Conservation (phyloP, 2,113 vertebrate genomes). For the Callospermophilus lateralis region DNA sequence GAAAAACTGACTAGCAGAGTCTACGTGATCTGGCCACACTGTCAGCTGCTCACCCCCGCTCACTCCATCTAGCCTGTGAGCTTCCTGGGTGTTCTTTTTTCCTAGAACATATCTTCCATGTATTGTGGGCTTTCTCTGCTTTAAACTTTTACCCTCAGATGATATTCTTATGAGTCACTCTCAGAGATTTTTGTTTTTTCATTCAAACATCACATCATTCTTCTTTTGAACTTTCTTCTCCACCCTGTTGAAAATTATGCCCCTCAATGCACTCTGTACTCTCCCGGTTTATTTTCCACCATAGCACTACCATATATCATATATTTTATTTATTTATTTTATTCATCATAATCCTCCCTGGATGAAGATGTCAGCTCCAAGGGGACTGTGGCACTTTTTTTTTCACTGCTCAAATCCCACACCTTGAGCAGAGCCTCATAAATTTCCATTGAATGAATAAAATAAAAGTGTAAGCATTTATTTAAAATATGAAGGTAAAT, state of each 20-base stretch:
- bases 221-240: neutral
- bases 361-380: neutral
- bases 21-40: neutral
- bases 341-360: neutral
- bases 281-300: neutral
- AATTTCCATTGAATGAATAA: constrained; percentile 33
- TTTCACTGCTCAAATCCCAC: neutral
- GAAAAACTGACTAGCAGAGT: neutral
- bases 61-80: neutral
- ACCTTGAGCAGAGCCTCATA: neutral
- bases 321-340: neutral
- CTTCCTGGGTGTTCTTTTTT: neutral
- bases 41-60: neutral
- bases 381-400: neutral
- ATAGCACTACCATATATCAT: neutral
- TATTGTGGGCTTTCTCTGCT: neutral
- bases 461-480: constrained; percentile 22
- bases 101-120: neutral
- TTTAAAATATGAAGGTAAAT: constrained; percentile 10
- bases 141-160: neutral
- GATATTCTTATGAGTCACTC: neutral
- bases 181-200: neutral
- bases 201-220: neutral
- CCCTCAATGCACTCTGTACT: neutral
- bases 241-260: neutral